Evolutionary conservation across 2,797 vertebrate genomes (phyloP).

Genomic region (Hippoglossus hippoglossus): DNA sequence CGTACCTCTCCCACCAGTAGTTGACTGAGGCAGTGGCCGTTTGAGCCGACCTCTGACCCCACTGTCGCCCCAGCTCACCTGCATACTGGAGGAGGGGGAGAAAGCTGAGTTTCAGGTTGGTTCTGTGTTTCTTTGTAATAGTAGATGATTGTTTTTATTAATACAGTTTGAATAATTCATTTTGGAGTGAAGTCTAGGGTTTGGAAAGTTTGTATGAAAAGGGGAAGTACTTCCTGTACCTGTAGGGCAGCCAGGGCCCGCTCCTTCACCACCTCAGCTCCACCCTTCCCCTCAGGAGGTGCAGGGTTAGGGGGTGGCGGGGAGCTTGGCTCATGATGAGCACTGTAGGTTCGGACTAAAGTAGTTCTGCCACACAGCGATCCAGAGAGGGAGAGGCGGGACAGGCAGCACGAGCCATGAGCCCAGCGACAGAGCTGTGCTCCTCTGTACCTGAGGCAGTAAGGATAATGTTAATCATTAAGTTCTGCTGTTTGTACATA

Average conservation of each 20-base stretch:
- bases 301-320: conserved; percentile 17
- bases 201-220: neutral
- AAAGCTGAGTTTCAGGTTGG: neutral
- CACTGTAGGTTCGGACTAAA: conserved; percentile 78
- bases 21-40: conserved; percentile 76
- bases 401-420: conserved; percentile 74
- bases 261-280: conserved; percentile 68
- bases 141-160: too few species aligned
- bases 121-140: neutral
- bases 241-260: conserved; percentile 67
- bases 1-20: conserved; percentile 93
- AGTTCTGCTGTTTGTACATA: neutral
- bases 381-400: conserved; percentile 60
- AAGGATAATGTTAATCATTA: neutral
- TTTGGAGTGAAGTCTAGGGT: neutral
- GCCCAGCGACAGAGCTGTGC: conserved; percentile 69
- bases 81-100: conserved; percentile 60
- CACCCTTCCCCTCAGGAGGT: conserved; percentile 64
- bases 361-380: conserved; percentile 60
- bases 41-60: conserved; percentile 83
- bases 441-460: conserved; percentile 78
- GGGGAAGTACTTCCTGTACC: conserved; percentile 41
- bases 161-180: too few species aligned
- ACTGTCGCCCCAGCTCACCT: conserved; percentile 78
- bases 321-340: conserved; percentile 65